These are phyloP conservation scores for Melanostigma gelatinosum DNA, from an alignment of 2,113 vertebrate genomes.

Conservation along the genomic window DNA sequence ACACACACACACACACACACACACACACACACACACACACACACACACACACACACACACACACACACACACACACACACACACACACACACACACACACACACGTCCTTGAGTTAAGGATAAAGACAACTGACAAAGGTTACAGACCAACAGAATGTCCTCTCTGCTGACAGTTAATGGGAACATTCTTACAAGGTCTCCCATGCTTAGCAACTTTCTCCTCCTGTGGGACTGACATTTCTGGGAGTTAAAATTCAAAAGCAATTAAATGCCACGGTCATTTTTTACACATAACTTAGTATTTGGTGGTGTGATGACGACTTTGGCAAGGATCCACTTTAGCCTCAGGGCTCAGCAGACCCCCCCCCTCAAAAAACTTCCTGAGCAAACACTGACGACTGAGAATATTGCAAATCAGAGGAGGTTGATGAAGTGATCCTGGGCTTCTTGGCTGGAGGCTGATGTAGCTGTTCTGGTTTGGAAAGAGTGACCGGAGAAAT, in stretches of 20 bases:
- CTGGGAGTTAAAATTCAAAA: slow-evolving; percentile 9
- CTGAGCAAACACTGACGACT: not conserved
- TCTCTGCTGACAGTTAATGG: slow-evolving; percentile 24
- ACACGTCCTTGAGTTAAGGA: slow-evolving; percentile 41
- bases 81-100: slow-evolving; percentile 7
- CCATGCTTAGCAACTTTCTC: not conserved
- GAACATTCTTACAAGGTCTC: not conserved
- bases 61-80: not conserved
- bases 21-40: slow-evolving; percentile 8
- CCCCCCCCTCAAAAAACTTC: not conserved
- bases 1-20: not conserved
- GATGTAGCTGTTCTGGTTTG: slow-evolving; percentile 4
- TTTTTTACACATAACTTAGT: not conserved
- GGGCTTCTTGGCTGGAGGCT: slow-evolving; percentile 4
- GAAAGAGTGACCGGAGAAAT: slow-evolving; percentile 10
- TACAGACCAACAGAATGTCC: slow-evolving; percentile 19
- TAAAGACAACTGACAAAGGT: slow-evolving; percentile 44
- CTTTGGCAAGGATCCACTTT: not conserved
- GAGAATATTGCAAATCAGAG: not conserved
- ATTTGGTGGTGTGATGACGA: not conserved
- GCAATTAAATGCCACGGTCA: not conserved
- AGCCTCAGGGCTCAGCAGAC: not conserved
- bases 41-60: slow-evolving; percentile 15
- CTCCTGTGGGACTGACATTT: not conserved
- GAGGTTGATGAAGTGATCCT: not conserved